A percentile compares a stretch with the other conserved stretches of the same genome.
Evolutionary conservation across 2,888 invertebrate genomes (phyloP).

Genomic region (Meiosimyza platycephala): DNA sequence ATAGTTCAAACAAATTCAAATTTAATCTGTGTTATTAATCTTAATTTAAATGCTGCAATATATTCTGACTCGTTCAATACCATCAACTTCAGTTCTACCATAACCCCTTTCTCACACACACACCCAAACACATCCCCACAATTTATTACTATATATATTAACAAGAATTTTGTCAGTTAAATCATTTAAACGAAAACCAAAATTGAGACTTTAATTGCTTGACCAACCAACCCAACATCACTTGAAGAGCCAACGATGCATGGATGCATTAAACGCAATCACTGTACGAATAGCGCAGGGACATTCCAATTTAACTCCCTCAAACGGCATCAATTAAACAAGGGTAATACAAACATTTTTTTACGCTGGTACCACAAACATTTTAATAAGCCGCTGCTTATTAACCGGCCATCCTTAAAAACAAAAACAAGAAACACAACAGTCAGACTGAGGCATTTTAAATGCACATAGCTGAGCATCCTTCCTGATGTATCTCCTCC

Average conservation of each 20-base stretch:
- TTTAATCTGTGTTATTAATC: constrained; percentile 18
- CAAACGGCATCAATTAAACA: neutral
- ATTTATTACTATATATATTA: constrained; percentile 18
- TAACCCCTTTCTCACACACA: neutral
- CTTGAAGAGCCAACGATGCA: neutral
- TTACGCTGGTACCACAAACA: constrained; percentile 8
- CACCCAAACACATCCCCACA: neutral
- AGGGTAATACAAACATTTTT: constrained; percentile 3
- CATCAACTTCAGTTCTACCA: neutral
- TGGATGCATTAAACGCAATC: neutral
- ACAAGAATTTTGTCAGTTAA: constrained; percentile 19
- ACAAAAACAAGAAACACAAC: neutral
- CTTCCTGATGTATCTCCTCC: neutral
- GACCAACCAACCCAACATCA: neutral
- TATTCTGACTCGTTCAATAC: neutral
- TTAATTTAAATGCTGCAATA: neutral
- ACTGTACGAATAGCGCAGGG: neutral
- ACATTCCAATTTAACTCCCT: neutral
- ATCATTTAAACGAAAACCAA: constrained; percentile 15
- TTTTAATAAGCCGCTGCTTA: constrained; percentile 2
- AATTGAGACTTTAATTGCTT: constrained; percentile 28
- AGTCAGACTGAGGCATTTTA: neutral
- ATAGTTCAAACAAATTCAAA: neutral
- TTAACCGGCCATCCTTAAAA: neutral
- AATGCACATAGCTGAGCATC: neutral